A percentile compares a stretch with the other conserved stretches of the same genome.
Conservation (phyloP, 2,797 vertebrate species). For the Otolemur crassicaudatus region DNA sequence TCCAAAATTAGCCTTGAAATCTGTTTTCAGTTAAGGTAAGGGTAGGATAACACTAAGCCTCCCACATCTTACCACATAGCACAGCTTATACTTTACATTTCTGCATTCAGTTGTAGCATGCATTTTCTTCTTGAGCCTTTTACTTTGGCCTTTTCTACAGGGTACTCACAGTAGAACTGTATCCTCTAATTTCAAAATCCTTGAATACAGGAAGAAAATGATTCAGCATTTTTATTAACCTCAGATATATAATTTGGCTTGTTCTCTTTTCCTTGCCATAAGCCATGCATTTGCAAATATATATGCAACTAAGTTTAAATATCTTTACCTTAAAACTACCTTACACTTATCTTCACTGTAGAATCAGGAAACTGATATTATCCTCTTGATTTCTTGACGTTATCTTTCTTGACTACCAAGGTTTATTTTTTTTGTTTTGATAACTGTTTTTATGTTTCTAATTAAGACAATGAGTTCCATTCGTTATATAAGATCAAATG, state of each 20-base stretch:
- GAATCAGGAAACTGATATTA: background rate
- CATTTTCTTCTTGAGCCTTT: background rate
- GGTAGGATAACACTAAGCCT: background rate
- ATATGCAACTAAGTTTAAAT: background rate
- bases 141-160: background rate
- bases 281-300: background rate
- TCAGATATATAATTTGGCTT: background rate
- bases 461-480: background rate
- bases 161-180: background rate
- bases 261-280: background rate
- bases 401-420: background rate
- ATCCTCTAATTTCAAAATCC: background rate
- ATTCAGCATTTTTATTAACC: background rate
- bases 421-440: slow-evolving; percentile 27
- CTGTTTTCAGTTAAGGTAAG: background rate
- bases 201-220: background rate
- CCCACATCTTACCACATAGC: background rate
- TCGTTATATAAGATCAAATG: background rate
- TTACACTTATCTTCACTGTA: background rate
- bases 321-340: background rate
- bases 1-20: background rate
- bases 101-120: background rate
- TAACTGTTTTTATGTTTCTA: background rate
- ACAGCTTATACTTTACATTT: background rate
- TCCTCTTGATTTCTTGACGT: background rate